Conservation (phyloP, 1,140 invertebrate genomes). For the Polypedilum vanderplanki region DNA sequence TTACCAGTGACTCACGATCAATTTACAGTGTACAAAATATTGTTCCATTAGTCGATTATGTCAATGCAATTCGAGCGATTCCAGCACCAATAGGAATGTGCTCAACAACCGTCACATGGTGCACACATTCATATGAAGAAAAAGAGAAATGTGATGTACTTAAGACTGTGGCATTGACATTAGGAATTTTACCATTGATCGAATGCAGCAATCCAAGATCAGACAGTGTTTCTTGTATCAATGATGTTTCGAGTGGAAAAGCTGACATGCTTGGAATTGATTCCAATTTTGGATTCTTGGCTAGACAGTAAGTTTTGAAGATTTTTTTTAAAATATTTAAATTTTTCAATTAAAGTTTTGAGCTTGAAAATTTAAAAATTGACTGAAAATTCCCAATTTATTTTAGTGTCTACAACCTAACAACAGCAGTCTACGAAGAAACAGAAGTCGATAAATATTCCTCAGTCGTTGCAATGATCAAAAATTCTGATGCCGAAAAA, state of each 20-base stretch:
- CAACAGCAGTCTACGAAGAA: conserved; percentile 50
- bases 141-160: conserved; percentile 31
- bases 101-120: conserved; percentile 31
- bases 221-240: conserved; percentile 53
- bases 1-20: background rate
- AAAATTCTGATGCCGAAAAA: conserved; percentile 40
- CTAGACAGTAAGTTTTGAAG: conserved; percentile 52
- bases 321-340: no score
- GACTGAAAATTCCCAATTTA: no score
- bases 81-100: conserved; percentile 32
- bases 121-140: conserved; percentile 30
- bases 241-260: conserved; percentile 48
- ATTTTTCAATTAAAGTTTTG: conserved; percentile 29
- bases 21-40: background rate
- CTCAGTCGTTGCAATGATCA: conserved; percentile 54
- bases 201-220: conserved; percentile 43
- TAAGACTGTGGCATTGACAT: conserved; percentile 7
- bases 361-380: no score
- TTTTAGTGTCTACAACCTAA: conserved; percentile 49
- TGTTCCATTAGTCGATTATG: conserved; percentile 32
- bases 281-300: conserved; percentile 61
- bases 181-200: conserved; percentile 19
- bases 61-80: conserved; percentile 3
- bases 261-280: conserved; percentile 63
- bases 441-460: conserved; percentile 44